Percentiles rank a stretch among this genome's conserved stretches.
Evolutionary conservation across 2,113 vertebrate species (phyloP).

Genomic region (Isurus oxyrinchus): DNA sequence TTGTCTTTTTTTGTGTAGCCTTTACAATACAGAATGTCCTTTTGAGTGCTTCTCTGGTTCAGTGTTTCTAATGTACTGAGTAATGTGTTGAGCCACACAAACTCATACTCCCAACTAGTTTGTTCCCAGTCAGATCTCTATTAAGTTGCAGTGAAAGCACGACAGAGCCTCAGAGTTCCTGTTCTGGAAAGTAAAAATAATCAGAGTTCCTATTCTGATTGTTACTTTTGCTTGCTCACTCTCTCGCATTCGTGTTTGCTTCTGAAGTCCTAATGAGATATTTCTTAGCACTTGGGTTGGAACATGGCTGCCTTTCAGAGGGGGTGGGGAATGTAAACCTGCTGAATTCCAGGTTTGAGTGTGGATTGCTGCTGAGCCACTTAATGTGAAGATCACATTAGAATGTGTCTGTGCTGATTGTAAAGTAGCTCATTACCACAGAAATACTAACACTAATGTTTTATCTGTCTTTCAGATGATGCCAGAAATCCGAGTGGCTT

Average conservation of each 20-base stretch:
- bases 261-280: background rate
- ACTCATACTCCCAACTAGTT: background rate
- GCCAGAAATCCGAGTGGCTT: conserved; percentile 79
- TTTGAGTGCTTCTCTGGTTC: background rate
- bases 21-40: background rate
- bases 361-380: background rate
- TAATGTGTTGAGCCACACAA: background rate
- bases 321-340: background rate
- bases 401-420: background rate
- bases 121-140: background rate
- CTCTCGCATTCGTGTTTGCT: background rate
- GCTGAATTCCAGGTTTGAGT: background rate
- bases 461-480: conserved; percentile 75
- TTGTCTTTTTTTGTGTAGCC: background rate
- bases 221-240: background rate
- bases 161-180: background rate
- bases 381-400: background rate
- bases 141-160: background rate
- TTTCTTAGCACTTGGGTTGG: background rate
- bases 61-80: background rate
- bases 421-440: background rate
- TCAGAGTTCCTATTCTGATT: background rate
- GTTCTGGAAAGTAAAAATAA: background rate
- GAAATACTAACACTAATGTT: background rate
- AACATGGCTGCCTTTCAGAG: background rate